phyloP scores from a whole-genome alignment of 2,113 vertebrate species.

The Anhinga anhinga region DNA sequence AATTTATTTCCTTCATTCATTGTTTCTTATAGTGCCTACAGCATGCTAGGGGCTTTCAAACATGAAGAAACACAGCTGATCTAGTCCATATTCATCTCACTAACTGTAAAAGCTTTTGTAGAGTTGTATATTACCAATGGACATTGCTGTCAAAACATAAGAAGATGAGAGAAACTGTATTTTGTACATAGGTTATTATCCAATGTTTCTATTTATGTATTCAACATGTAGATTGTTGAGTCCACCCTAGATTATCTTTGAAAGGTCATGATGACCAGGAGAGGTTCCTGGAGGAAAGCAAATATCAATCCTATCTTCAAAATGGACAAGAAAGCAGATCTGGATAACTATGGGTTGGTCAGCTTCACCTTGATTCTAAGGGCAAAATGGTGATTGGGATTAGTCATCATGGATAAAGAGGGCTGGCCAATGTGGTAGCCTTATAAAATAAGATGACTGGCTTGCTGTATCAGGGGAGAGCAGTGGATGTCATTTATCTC shows the following conservation, averaged over 20 bases:
- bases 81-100: neutral
- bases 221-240: neutral
- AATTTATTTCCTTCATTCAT: neutral
- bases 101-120: neutral
- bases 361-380: neutral
- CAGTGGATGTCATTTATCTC: neutral
- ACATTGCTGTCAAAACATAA: neutral
- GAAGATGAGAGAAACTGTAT: neutral
- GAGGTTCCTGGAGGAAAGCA: neutral
- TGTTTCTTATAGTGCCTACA: neutral
- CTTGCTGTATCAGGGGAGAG: neutral
- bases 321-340: neutral
- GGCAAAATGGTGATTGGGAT: neutral
- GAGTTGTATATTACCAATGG: neutral
- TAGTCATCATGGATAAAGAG: neutral
- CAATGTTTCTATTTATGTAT: neutral
- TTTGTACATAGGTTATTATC: neutral
- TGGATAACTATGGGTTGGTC: neutral
- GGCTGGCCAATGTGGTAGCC: neutral
- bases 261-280: neutral
- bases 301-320: neutral
- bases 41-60: neutral
- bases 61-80: neutral
- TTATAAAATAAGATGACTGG: neutral
- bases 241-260: neutral